Evolutionary conservation across 2,888 invertebrate genomes (phyloP), one percentile per base, ranked within the genome.

Genomic region (Seladonia tumulorum): DNA sequence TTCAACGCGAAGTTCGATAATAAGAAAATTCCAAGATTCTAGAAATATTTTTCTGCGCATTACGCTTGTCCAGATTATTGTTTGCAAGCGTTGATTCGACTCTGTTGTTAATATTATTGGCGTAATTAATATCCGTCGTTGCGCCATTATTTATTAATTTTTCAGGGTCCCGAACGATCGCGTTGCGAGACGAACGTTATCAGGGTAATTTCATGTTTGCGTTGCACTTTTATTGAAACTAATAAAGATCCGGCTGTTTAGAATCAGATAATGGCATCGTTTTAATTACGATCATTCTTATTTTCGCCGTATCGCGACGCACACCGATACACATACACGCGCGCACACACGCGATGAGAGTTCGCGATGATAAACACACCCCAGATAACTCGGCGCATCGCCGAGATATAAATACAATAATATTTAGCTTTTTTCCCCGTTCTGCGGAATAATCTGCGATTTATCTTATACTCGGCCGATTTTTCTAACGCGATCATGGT

Each of bases 211-310:
- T 16, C 70, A 29, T 18, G 84, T 84, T 84, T 73, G 42, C 80
- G 73, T 53, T 84, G 85, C 85, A 81, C 68, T 85, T 81, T 85
- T 72, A 81, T 85, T 75, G 78, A 86, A 85, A 81, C 81, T 79
- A 86, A 85, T 81, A 81, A 81, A 86, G 86, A 86, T 76, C 81
- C 80, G 63, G 71, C 75, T 85, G 85, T 86, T 84, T 86, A 85
- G 71, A 78, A 81, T 86, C 84, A 77, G 86, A 86, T 86, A 84
- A 84, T 84, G 79, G 29, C 29, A 47, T 85, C 84, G 47, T 85
- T 86, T 86, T 86, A 85, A 78, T 86, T 86, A 80, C 76, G 79
- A 84, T 84, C 81, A 78, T 72, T 81, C 86, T 84, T 86, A 78
- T 86, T 81, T 84, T 85, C 85, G 72, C 78, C 60, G 77, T 77